Evolutionary conservation across 2,888 invertebrate species (phyloP).

Genomic region (Lycophotia porphyrea): DNA sequence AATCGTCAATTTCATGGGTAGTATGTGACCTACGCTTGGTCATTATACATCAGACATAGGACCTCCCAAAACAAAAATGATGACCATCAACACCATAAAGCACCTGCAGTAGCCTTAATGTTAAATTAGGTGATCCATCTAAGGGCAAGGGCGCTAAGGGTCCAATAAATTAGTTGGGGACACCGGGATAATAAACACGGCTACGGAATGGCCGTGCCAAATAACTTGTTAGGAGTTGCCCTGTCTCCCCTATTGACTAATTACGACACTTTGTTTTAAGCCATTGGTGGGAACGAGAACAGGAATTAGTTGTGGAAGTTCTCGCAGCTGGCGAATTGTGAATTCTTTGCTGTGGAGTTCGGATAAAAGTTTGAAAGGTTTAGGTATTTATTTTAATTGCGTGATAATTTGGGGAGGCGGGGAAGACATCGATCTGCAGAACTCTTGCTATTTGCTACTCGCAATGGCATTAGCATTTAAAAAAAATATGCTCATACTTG

Average conservation of each 20-base stretch:
- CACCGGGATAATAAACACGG: constrained; percentile 88
- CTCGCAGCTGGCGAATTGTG: constrained; percentile 59
- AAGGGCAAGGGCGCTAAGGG: constrained; percentile 85
- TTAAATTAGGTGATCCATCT: constrained; percentile 89
- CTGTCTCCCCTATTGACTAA: constrained; percentile 87
- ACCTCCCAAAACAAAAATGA: constrained; percentile 73
- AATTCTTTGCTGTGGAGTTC: constrained; percentile 29
- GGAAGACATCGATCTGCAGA: not conserved
- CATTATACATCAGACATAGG: not conserved
- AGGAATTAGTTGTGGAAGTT: constrained; percentile 61
- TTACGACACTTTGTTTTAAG: constrained; percentile 84
- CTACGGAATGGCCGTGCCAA: constrained; percentile 83
- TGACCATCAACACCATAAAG: constrained; percentile 72
- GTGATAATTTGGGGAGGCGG: constrained; percentile 28
- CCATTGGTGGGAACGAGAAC: constrained; percentile 63
- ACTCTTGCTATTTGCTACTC: not conserved
- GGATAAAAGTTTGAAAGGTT: constrained; percentile 24
- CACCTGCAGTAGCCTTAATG: constrained; percentile 82
- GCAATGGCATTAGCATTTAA: not conserved
- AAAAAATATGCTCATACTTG: too few species aligned
- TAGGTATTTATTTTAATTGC: constrained; percentile 42
- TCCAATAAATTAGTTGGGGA: constrained; percentile 89
- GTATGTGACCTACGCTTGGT: not conserved
- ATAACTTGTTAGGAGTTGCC: constrained; percentile 86
- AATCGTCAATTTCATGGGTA: too few species aligned